Evolutionary conservation across 2,797 vertebrate species (phyloP), one percentile per base, ranked within the genome.

Genomic region (Sciurus vulgaris): DNA sequence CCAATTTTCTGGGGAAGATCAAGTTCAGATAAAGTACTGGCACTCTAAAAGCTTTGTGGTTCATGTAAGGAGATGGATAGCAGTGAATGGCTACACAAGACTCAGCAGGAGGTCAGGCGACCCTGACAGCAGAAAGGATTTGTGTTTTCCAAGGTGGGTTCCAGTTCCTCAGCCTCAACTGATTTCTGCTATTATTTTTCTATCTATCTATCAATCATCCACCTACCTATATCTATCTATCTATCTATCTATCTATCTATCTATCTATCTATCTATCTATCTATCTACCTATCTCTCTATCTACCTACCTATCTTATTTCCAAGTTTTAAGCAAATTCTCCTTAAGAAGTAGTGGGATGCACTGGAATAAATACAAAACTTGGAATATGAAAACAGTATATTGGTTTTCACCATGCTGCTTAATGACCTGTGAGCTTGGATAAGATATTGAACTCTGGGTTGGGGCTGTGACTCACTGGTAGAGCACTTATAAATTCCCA

Each of bases 1-100:
- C 96, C 94, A 93, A 76, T 94, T 97, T 98, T 97, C 96, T 96
- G 78, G 78, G 82, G 65, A 86, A 97, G 97, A 97, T 97, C 95
- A 89, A 96, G 94, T 94, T 97, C 86, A 97, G 97, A 97, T 98
- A 95, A 96, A 98, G 96, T 85, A 49, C 89, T 95, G 22, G 10
- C 94, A 82, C 4, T 8, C 0, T 33, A 76, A 79, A 79, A n/a
- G 47, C 5, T 47, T 72, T 93, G 86, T 49, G n/a, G 78, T 94
- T 97, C 93, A 84, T 92, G 82, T 97, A 89, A 65, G 92, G 96
- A 63, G 95, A 30, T 91, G 44, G 81, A 24, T 24, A 22, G 86
- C 14, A 35, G 56, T 82, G 78, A 79, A 86, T 0, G 2, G 56
- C 14, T 91, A 24, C n/a, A 33, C 41, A 93, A 96, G 84, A 26